Conservation (phyloP, 2,113 vertebrate genomes). For the Oxyura jamaicensis region DNA sequence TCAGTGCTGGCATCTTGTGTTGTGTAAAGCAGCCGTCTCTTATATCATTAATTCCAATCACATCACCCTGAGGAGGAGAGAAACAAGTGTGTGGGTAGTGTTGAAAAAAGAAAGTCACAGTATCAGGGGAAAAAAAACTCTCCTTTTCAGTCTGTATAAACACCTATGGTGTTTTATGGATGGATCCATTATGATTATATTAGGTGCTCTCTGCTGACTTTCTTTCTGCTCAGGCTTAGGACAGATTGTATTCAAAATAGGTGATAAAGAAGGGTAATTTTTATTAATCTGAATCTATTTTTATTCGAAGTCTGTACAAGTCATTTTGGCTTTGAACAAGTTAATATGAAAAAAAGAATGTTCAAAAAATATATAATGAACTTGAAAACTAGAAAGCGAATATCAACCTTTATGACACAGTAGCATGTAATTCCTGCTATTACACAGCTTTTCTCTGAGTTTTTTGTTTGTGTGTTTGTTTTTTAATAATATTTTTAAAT, state of each 20-base stretch:
- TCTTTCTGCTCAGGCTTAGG: not conserved
- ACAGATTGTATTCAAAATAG: not conserved
- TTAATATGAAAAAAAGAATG: not conserved
- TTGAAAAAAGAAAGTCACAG: not conserved
- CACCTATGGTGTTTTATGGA: not conserved
- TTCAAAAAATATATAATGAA: not conserved
- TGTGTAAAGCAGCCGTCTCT: not conserved
- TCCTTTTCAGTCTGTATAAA: not conserved
- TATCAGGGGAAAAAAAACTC: not conserved
- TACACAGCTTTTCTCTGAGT: not conserved
- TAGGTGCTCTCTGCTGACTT: not conserved
- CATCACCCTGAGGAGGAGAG: not conserved
- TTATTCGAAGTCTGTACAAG: not conserved
- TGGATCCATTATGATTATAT: not conserved
- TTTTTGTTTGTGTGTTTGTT: not conserved
- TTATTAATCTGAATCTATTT: not conserved
- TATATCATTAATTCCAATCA: not conserved
- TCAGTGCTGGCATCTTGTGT: not conserved
- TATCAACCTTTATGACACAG: not conserved
- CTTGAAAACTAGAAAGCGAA: not conserved
- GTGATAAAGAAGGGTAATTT: not conserved
- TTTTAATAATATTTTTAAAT: not conserved
- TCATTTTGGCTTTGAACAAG: not conserved
- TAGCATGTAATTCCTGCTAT: not conserved
- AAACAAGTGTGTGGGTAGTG: not conserved